These are phyloP conservation scores for Antennarius maculatus DNA, from an alignment of 2,797 vertebrate species.

Conservation along the genomic window DNA sequence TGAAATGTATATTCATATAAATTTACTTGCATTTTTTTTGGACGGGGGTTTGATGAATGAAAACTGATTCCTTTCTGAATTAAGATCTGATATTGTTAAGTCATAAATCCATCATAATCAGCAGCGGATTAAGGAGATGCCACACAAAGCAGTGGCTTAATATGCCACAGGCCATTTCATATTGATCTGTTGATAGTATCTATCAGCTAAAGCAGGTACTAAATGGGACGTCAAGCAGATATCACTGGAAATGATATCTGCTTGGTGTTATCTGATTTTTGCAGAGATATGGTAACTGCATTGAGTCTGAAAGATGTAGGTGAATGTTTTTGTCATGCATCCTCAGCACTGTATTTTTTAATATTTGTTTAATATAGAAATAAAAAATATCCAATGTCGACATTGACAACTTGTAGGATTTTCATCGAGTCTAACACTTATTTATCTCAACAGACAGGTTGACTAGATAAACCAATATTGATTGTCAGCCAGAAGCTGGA, in stretches of 20 bases:
- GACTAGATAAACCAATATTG: not conserved
- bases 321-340: no score
- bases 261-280: slow-evolving; percentile 11
- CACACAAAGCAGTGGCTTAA: not conserved
- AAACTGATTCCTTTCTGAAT: no score
- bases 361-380: no score
- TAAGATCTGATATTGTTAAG: no score
- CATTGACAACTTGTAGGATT: not conserved
- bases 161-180: not conserved
- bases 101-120: no score
- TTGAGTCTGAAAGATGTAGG: not conserved
- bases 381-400: not conserved
- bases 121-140: not conserved
- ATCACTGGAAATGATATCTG: not conserved
- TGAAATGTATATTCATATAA: no score
- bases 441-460: not conserved
- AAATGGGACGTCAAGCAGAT: slow-evolving; percentile 1
- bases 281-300: not conserved
- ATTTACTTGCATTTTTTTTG: no score
- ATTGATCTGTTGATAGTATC: slow-evolving; percentile 6
- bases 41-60: no score
- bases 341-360: no score
- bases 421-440: slow-evolving; percentile 7
- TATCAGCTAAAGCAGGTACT: slow-evolving; percentile 18
- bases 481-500: not conserved